Conservation (phyloP, 2,888 invertebrate genomes). For the Julus scanicus region DNA sequence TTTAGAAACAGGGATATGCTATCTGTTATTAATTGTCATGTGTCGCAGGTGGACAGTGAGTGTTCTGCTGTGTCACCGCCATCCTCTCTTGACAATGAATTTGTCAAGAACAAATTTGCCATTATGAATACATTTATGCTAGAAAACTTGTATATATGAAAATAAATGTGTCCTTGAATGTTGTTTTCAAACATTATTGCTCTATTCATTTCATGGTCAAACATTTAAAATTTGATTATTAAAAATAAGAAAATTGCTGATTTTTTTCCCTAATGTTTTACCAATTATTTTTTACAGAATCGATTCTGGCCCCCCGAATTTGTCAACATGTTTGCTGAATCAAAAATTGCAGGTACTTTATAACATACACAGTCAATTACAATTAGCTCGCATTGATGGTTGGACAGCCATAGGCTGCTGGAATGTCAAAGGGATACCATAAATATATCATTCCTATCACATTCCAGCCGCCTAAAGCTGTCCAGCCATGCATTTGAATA, state of each 20-base stretch:
- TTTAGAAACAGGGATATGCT: neutral
- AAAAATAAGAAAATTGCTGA: neutral
- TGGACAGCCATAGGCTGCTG: too few species aligned
- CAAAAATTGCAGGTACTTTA: constrained; percentile 87
- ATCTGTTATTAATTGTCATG: neutral
- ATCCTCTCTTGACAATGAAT: too few species aligned
- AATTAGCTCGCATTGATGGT: too few species aligned
- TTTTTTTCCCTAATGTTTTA: neutral
- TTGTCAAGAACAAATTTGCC: neutral
- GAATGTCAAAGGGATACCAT: too few species aligned
- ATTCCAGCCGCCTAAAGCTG: too few species aligned
- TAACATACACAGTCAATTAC: too few species aligned
- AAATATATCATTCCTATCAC: too few species aligned
- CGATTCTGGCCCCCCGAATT: constrained; percentile 84
- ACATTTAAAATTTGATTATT: too few species aligned
- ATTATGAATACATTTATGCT: neutral
- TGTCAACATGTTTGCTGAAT: constrained; percentile 88
- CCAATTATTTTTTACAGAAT: constrained; percentile 72
- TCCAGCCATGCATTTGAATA: too few species aligned
- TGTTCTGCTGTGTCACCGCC: neutral
- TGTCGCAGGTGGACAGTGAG: neutral
- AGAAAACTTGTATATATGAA: neutral
- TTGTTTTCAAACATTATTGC: neutral
- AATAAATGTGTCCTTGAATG: neutral
- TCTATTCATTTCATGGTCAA: too few species aligned